Evolutionary conservation across 2,113 vertebrate genomes (phyloP).

Genomic region (Gambusia affinis): DNA sequence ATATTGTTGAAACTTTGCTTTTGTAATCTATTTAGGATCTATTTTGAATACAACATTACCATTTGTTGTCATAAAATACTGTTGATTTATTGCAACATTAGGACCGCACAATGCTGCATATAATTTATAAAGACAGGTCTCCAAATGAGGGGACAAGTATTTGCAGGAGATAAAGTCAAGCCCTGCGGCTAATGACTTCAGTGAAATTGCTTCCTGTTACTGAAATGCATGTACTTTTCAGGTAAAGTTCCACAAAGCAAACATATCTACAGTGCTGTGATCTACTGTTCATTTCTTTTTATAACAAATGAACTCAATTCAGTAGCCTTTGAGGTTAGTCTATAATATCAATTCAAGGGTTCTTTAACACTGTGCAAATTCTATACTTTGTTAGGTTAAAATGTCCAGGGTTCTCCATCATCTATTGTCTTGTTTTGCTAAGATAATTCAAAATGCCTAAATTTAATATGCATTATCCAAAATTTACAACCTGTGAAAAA

Average conservation of each 20-base stretch:
- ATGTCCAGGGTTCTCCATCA: neutral
- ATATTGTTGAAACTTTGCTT: slow-evolving; percentile 18
- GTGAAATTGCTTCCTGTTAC: slow-evolving; percentile 50
- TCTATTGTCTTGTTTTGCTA: neutral
- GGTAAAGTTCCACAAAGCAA: slow-evolving; percentile 48
- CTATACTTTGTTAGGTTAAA: no score
- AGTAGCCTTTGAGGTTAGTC: neutral
- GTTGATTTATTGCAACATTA: slow-evolving; percentile 49
- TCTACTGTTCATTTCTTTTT: slow-evolving; percentile 33
- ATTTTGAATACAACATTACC: neutral
- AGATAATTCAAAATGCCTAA: neutral
- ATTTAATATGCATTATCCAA: neutral
- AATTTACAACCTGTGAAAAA: neutral
- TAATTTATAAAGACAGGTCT: slow-evolving; percentile 60
- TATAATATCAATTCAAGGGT: neutral
- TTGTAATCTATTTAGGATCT: slow-evolving; percentile 36
- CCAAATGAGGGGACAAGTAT: slow-evolving; percentile 55
- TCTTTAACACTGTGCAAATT: neutral
- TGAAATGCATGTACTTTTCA: slow-evolving; percentile 58
- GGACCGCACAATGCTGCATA: slow-evolving; percentile 33
- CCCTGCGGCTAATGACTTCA: slow-evolving; percentile 41
- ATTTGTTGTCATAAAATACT: slow-evolving; percentile 36
- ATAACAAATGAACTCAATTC: neutral
- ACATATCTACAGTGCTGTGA: slow-evolving; percentile 24
- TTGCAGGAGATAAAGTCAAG: slow-evolving; percentile 65